A percentile compares a stretch with the other conserved stretches of the same genome.
phyloP scores from a whole-genome alignment of 2,888 invertebrate genomes.

The Pterostichus madidus region DNA sequence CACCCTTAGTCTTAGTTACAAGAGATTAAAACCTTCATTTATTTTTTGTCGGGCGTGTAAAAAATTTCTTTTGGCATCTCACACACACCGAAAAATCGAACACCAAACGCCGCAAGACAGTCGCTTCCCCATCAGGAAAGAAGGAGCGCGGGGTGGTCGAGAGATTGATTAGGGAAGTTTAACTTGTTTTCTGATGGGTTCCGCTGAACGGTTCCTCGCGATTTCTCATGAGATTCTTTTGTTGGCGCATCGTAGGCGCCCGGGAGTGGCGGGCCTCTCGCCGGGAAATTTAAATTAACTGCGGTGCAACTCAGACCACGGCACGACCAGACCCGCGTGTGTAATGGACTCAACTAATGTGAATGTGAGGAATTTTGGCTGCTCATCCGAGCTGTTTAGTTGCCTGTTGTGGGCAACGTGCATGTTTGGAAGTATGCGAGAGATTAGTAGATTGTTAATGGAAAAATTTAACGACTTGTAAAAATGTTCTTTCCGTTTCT shows the following conservation, averaged over 20 bases:
- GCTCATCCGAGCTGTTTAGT: neutral
- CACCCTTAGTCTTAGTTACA: conserved; percentile 48
- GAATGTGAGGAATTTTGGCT: conserved; percentile 28
- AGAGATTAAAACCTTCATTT: conserved; percentile 59
- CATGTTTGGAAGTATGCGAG: conserved; percentile 1
- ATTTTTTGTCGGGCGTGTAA: conserved; percentile 46
- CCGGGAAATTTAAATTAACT: conserved; percentile 58
- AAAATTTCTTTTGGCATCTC: conserved; percentile 30
- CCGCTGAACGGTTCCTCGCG: conserved; percentile 48
- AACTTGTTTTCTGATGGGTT: conserved; percentile 59
- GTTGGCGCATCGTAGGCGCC: conserved; percentile 12
- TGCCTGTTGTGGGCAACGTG: neutral
- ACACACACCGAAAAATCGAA: conserved; percentile 29
- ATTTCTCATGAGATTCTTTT: conserved; percentile 56
- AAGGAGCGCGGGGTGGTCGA: conserved; percentile 9
- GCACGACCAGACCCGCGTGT: neutral
- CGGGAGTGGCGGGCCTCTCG: neutral
- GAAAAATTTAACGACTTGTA: conserved; percentile 20
- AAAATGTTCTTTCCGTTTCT: neutral
- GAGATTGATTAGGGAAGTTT: conserved; percentile 58
- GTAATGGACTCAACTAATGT: conserved; percentile 37
- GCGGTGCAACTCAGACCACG: conserved; percentile 41
- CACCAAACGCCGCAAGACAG: neutral
- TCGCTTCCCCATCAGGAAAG: neutral
- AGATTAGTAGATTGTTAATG: conserved; percentile 6